These are phyloP conservation scores for Drosophila lacicola DNA, from an alignment of 2,888 invertebrate species.

Conservation along the genomic window DNA sequence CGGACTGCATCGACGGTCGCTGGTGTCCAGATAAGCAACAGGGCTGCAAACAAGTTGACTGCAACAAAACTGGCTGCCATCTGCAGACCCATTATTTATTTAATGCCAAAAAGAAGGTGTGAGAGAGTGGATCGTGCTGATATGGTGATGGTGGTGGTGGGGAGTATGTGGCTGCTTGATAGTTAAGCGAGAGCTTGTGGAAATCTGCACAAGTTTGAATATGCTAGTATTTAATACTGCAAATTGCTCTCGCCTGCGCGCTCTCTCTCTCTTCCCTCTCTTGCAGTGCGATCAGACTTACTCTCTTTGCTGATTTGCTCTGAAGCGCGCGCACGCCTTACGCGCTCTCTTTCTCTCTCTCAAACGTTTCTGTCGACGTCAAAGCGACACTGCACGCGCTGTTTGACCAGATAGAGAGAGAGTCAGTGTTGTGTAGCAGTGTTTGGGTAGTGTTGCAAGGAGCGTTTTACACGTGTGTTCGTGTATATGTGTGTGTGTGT, in stretches of 20 bases:
- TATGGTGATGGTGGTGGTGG: conserved; percentile 10
- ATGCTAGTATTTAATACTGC: background rate
- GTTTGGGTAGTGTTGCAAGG: conserved; percentile 21
- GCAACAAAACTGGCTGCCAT: conserved; percentile 85
- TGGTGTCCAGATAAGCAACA: conserved; percentile 83
- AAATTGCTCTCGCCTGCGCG: conserved; percentile 15
- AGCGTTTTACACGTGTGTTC: conserved; percentile 15
- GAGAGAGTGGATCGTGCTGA: conserved; percentile 17
- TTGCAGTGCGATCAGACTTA: conserved; percentile 74
- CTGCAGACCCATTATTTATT: conserved; percentile 85
- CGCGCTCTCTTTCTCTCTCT: conserved; percentile 15
- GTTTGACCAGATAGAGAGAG: conserved; percentile 9
- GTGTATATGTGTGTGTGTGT: conserved; percentile 13
- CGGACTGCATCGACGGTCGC: conserved; percentile 84
- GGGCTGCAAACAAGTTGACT: conserved; percentile 79
- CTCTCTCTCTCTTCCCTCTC: background rate
- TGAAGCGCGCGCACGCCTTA: background rate
- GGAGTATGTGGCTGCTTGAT: background rate
- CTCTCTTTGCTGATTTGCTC: conserved; percentile 62
- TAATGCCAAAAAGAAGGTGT: conserved; percentile 22
- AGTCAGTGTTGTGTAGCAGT: conserved; percentile 9
- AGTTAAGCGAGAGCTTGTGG: conserved; percentile 21
- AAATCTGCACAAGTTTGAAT: conserved; percentile 31
- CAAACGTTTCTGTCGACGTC: conserved; percentile 24
- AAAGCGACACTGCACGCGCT: conserved; percentile 38